Percentiles rank a stretch among this genome's conserved stretches.
Conservation (phyloP, 2,797 vertebrate genomes). For the Spondyliosoma cantharus region DNA sequence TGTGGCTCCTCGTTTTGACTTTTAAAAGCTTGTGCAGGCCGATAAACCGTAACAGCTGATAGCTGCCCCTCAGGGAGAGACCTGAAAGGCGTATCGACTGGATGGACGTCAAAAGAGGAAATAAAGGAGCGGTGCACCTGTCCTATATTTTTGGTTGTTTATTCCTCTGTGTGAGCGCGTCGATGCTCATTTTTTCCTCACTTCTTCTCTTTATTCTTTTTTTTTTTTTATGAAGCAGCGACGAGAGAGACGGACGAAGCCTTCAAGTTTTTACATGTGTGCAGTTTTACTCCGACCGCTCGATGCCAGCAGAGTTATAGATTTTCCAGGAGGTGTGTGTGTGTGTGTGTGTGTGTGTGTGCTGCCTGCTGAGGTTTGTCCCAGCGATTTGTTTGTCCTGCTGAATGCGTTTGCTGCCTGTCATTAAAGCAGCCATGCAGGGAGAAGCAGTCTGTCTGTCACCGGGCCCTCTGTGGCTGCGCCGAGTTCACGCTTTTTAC, state of each 20-base stretch:
- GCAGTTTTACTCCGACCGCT: background rate
- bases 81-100: constrained; percentile 22
- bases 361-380: constrained; percentile 45
- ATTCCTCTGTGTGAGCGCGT: no score
- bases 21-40: constrained; percentile 12
- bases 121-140: background rate
- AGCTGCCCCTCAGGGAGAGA: constrained; percentile 15
- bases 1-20: constrained; percentile 13
- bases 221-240: background rate
- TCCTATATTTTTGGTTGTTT: background rate
- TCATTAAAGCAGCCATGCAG: constrained; percentile 59
- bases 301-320: constrained; percentile 13
- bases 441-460: constrained; percentile 45
- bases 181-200: background rate
- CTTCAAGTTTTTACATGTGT: background rate
- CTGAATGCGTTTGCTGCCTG: constrained; percentile 56
- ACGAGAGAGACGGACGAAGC: background rate
- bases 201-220: constrained; percentile 1
- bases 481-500: constrained; percentile 28
- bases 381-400: constrained; percentile 59
- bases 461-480: constrained; percentile 27
- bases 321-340: constrained; percentile 45
- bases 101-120: background rate
- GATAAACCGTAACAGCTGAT: constrained; percentile 29
- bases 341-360: constrained; percentile 16